A percentile compares a stretch with the other conserved stretches of the same genome.
These are phyloP conservation scores for Scylla paramamosain DNA, from an alignment of 1,140 invertebrate species.

Conservation along the genomic window DNA sequence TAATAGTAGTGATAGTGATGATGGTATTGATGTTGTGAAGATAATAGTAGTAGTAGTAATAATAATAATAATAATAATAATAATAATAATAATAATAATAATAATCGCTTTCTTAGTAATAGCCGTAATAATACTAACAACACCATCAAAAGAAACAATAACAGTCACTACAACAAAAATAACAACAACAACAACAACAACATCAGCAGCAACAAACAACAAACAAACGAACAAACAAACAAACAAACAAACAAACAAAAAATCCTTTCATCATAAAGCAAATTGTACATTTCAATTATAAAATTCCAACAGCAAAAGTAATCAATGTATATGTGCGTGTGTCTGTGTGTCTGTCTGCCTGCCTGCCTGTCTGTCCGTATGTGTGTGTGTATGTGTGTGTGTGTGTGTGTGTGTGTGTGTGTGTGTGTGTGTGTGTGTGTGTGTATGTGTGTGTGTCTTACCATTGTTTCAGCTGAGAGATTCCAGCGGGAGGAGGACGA, in stretches of 20 bases:
- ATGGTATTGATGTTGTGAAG: not conserved
- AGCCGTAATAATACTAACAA: not conserved
- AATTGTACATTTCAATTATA: not conserved
- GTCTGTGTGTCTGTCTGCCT: not conserved
- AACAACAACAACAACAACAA: not conserved
- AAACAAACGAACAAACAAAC: not conserved
- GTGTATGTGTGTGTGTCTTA: not conserved
- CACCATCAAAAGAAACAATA: not conserved
- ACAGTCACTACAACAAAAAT: not conserved
- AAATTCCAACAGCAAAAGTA: not conserved
- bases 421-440: not conserved
- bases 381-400: not conserved
- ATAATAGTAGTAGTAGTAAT: not conserved
- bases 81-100: conserved; percentile 16
- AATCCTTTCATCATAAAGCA: no score
- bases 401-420: not conserved
- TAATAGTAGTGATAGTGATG: not conserved
- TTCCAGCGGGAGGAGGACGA: not conserved
- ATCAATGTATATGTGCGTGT: not conserved
- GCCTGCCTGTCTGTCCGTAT: not conserved
- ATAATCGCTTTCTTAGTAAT: not conserved
- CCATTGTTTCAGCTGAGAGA: not conserved
- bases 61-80: not conserved
- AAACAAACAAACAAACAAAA: not conserved
- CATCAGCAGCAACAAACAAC: not conserved